A percentile compares a stretch with the other conserved stretches of the same genome.
Evolutionary conservation across 2,888 invertebrate species (phyloP).

Genomic region (Cerceris rybyensis): DNA sequence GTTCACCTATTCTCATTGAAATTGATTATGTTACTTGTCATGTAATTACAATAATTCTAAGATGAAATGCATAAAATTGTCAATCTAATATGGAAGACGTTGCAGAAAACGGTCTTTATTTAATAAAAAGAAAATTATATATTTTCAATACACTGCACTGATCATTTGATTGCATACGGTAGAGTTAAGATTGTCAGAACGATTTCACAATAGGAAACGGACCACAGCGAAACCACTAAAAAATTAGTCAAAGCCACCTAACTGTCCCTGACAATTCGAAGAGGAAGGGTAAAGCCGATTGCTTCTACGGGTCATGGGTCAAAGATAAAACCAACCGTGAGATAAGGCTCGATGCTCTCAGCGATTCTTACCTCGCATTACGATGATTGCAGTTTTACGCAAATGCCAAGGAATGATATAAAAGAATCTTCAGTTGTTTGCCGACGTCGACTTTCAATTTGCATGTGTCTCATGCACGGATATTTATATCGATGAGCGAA

Average conservation of each 20-base stretch:
- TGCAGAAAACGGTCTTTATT: no score
- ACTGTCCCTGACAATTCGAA: constrained; percentile 9
- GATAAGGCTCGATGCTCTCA: constrained; percentile 54
- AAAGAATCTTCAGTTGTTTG: constrained; percentile 13
- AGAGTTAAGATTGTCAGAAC: no score
- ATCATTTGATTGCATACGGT: no score
- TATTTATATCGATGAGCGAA: constrained; percentile 75
- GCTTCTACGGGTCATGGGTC: constrained; percentile 49
- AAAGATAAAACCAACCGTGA: constrained; percentile 50
- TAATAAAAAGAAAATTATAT: no score
- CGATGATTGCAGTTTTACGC: constrained; percentile 20
- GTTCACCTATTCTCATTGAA: no score
- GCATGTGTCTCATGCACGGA: constrained; percentile 31
- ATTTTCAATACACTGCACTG: no score
- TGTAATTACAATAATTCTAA: no score
- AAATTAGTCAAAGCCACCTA: not conserved
- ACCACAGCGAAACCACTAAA: not conserved
- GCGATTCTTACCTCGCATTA: constrained; percentile 57
- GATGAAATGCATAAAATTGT: no score
- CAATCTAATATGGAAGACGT: no score
- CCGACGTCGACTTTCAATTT: constrained; percentile 5
- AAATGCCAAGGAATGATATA: not conserved
- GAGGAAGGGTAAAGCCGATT: constrained; percentile 47
- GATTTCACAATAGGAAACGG: no score
- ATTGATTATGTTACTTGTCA: no score